Evolutionary conservation across 1,140 invertebrate genomes (phyloP), one percentile per base, ranked within the genome.

Genomic region (Cotesia glomerata): DNA sequence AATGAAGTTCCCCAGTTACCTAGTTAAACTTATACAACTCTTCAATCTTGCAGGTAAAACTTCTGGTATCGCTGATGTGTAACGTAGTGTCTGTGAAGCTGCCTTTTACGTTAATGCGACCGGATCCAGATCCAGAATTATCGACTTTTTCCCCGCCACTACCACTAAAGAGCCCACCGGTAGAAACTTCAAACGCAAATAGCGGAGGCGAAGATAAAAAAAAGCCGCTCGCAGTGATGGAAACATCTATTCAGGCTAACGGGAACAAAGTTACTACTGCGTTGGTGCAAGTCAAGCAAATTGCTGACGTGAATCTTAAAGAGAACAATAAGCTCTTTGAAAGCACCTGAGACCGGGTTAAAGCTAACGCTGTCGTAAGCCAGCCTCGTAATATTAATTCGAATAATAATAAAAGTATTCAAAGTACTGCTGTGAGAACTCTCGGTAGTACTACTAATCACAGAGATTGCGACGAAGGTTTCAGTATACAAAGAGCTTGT

Each of bases 31-130:
- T 35, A 16, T 67, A 34, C 11, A 39, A 64, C 45, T 64, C 36
- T 54, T 64, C n/a, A 14, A 62, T 69, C 36, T 76, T 69, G 4
- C 67, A 88, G 88, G 84, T 95, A 0, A 95, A 95, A 85, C 84
- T 95, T 0, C 85, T 93, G 3, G 88, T 94, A 1, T 93, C 93
- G 52, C 89, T 92, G 2, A 94, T 95, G 89, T 93, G 93, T 0
- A 93, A 93, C 0, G 92, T 93, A 63, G 84, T 96, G 9, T 92
- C 92, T 2, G 84, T 95, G 0, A 95, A 95, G 82, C 81, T 96
- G 34, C 94, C 94, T 0, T 96, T 96, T 81, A 91, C 90, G 0
- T 83, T 95, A 3, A 91, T 90, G 88, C 90, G 91, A 77, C 89
- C 87, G 4, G 84, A 84, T 3, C 78, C 79, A 3, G 89, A 90